Percentiles rank a stretch among this genome's conserved stretches.
Conservation (phyloP, 2,797 vertebrate genomes). For the Poeciliopsis turneri region DNA sequence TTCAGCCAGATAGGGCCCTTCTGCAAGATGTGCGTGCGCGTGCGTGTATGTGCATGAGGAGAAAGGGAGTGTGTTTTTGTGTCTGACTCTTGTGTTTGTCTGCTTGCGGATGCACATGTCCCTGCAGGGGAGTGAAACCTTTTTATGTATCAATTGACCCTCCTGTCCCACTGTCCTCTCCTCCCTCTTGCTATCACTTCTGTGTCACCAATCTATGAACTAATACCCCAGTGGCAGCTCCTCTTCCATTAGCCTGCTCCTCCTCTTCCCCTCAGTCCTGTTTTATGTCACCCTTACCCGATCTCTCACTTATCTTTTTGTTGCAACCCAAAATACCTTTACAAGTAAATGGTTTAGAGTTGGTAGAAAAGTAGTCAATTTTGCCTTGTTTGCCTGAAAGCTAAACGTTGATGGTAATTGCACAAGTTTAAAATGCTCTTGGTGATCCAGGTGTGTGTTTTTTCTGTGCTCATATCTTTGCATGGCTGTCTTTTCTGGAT, state of each 20-base stretch:
- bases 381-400: constrained; percentile 1
- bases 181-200: constrained; percentile 72
- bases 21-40: constrained; percentile 13
- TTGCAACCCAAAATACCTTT: not conserved
- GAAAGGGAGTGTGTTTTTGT: constrained; percentile 31
- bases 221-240: constrained; percentile 82
- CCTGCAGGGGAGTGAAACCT: constrained; percentile 77
- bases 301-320: constrained; percentile 35
- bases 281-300: constrained; percentile 59
- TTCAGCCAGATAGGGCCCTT: constrained; percentile 30
- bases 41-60: not conserved
- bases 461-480: constrained; percentile 25
- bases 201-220: constrained; percentile 82
- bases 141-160: constrained; percentile 83
- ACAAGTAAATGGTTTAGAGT: constrained; percentile 11
- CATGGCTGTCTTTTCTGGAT: constrained; percentile 26
- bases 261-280: constrained; percentile 39
- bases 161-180: constrained; percentile 62
- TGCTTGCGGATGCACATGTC: constrained; percentile 52
- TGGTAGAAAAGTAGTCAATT: not conserved
- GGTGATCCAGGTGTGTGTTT: constrained; percentile 50
- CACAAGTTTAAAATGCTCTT: constrained; percentile 25
- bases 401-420: not conserved
- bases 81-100: constrained; percentile 44
- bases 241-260: constrained; percentile 78